Conservation (phyloP, 2,797 vertebrate species). For the Glossophaga mutica region DNA sequence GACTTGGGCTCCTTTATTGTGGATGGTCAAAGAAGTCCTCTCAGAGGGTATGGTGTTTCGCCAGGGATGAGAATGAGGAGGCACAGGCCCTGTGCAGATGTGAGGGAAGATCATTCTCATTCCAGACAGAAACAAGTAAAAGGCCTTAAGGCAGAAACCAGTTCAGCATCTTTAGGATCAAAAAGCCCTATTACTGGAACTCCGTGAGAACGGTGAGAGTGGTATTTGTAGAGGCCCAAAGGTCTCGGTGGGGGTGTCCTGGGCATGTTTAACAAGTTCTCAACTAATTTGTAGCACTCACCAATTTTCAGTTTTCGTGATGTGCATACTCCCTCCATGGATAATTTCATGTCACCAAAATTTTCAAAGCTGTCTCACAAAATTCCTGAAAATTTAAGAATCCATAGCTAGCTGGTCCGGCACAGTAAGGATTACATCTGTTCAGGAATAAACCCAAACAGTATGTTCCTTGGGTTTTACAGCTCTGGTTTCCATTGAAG, state of each 20-base stretch:
- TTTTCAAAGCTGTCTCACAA: background rate
- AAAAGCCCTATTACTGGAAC: background rate
- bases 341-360: background rate
- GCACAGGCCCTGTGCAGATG: background rate
- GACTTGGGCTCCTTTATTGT: no score
- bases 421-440: background rate
- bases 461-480: background rate
- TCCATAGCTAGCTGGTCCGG: background rate
- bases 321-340: background rate
- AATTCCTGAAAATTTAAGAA: background rate
- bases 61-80: background rate
- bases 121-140: background rate
- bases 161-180: background rate
- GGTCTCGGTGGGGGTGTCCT: accelerated
- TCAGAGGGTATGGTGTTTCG: accelerated
- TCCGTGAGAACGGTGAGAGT: background rate
- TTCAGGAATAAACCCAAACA: background rate
- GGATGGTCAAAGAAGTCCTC: background rate
- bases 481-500: background rate
- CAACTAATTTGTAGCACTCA: background rate
- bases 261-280: background rate
- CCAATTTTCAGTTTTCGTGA: background rate
- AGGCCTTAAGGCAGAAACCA: background rate
- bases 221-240: background rate
- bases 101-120: background rate